These are phyloP conservation scores for Hipposideros larvatus DNA, from an alignment of 2,797 vertebrate genomes.

Conservation along the genomic window DNA sequence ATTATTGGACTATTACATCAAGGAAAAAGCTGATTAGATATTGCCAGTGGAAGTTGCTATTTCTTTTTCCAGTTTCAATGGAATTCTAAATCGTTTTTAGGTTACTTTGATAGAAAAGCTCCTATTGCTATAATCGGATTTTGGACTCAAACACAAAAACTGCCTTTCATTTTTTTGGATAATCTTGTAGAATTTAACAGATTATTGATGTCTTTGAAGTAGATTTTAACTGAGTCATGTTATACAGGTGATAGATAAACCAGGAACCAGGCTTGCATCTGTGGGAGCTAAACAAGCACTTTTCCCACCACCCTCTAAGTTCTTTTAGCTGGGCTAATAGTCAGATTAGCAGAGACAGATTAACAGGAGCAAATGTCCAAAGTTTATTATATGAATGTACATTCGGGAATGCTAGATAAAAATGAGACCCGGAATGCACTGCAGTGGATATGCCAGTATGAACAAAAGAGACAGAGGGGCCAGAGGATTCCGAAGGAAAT, in stretches of 20 bases:
- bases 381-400: background rate
- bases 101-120: conserved; percentile 3
- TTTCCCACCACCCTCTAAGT: background rate
- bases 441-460: background rate
- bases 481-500: background rate
- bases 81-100: conserved; percentile 28
- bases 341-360: background rate
- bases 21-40: background rate
- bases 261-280: background rate
- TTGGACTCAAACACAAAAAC: background rate
- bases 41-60: background rate
- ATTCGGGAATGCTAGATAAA: background rate
- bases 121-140: background rate
- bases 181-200: conserved; percentile 33
- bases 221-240: background rate
- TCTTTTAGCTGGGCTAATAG: background rate
- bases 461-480: background rate
- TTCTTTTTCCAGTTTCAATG: background rate
- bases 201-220: conserved; percentile 14
- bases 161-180: background rate
- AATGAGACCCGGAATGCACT: background rate
- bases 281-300: background rate
- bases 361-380: background rate
- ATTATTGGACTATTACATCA: background rate
- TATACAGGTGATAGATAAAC: background rate